These are phyloP conservation scores for Habroteleia sp. DNA, from an alignment of 2,888 invertebrate genomes.

Conservation along the genomic window DNA sequence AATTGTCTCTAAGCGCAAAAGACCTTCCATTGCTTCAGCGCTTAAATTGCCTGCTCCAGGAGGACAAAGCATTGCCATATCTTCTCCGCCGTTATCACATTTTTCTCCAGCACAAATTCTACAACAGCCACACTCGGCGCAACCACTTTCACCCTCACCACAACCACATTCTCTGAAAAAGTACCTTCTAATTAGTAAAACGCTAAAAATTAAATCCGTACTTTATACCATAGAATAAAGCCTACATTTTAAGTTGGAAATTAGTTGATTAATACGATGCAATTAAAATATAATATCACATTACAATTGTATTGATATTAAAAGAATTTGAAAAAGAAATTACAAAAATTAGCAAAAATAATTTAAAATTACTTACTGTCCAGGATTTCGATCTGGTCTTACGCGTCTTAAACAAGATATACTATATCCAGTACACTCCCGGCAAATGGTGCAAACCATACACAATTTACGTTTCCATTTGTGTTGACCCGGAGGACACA, in stretches of 20 bases:
- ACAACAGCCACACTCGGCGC: slow-evolving; percentile 95
- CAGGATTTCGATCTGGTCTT: slow-evolving; percentile 87
- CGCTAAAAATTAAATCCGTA: too few relatives aligned
- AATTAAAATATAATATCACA: too few relatives aligned
- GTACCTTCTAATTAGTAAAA: too few relatives aligned
- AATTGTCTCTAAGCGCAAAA: slow-evolving; percentile 82
- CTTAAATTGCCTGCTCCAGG: slow-evolving; percentile 82
- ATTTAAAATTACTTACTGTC: slow-evolving; percentile 69
- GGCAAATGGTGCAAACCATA: slow-evolving; percentile 94
- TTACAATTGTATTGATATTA: too few relatives aligned
- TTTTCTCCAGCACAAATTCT: slow-evolving; percentile 90
- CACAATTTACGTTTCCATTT: slow-evolving; percentile 91
- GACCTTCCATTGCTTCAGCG: slow-evolving; percentile 78
- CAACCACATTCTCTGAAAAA: slow-evolving; percentile 92
- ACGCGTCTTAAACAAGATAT: slow-evolving; percentile 90
- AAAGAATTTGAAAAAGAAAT: slow-evolving; percentile 4
- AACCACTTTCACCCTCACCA: slow-evolving; percentile 97
- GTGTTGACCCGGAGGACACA: slow-evolving; percentile 88
- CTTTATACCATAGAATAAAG: too few relatives aligned
- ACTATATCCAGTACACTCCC: slow-evolving; percentile 96
- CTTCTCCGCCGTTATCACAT: slow-evolving; percentile 81
- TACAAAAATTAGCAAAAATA: background rate
- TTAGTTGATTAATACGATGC: too few relatives aligned
- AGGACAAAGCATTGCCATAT: slow-evolving; percentile 78
- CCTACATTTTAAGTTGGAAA: too few relatives aligned